Evolutionary conservation across 2,113 vertebrate genomes (phyloP), one percentile per base, ranked within the genome.

Genomic region (Zosterops japonicus): DNA sequence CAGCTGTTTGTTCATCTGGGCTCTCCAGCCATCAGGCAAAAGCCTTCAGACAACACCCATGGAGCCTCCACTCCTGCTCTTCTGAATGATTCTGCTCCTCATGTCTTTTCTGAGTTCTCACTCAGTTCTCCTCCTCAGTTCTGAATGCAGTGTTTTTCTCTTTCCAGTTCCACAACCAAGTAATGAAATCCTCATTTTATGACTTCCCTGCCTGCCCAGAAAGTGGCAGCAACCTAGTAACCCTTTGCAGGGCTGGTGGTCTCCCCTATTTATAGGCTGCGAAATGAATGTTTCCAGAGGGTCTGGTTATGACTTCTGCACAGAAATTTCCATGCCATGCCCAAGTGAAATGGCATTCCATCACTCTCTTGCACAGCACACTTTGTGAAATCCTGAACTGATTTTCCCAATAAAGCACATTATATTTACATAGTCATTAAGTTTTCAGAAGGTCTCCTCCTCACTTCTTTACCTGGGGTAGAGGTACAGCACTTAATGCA

Each of bases 241-340:
- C 47, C 78, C 79, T 59, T 92, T 67, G 90, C 1, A 0, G 64
- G 64, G 64, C 59, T 87, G 72, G 64, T 47, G 83, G 76, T 59
- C 88, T 95, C 83, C 74, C 64, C 76, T 93, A 70, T 90, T 96
- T 96, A 95, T 77, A 81, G 76, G 71, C 93, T 97, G 94, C 0
- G 2, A 93, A 71, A 74, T 18, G 76, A 97, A 71, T 68, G 46
- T 74, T 94, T 95, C 90, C 95, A 93, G 94, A 92, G 79, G 36
- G 39, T 42, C 86, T 59, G 69, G 60, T 88, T 88, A 83, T 12
- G 50, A 93, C 52, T 93, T 70, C 55, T 82, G 59, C 25, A 2
- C 76, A 83, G 59, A 89, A 90, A 52, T 93, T 95, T 96, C 94
- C 93, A 87, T 31, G 41, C n/a, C n/a, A 6, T 88, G 76, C n/a